Evolutionary conservation across 2,113 vertebrate species (phyloP).

Genomic region (Chionodraco myersi): DNA sequence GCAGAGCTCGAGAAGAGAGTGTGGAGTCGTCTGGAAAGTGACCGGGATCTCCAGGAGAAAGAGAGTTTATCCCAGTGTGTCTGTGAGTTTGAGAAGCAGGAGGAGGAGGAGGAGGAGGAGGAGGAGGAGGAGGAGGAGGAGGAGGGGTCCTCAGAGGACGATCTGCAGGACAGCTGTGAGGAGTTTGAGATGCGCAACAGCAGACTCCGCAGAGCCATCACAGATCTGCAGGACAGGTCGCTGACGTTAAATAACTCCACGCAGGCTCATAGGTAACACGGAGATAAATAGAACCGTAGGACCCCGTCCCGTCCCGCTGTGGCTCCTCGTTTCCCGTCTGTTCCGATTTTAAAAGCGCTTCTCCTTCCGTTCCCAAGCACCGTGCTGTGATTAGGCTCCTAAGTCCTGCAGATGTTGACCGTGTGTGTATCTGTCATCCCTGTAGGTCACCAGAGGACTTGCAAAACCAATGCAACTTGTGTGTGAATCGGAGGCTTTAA

Average conservation of each 20-base stretch:
- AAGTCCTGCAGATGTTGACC: slow-evolving; percentile 8
- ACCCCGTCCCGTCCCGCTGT: slow-evolving; percentile 43
- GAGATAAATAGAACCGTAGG: slow-evolving; percentile 35
- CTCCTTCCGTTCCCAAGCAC: background rate
- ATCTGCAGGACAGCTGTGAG: slow-evolving; percentile 53
- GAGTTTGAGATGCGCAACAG: slow-evolving; percentile 74
- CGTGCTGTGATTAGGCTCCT: background rate
- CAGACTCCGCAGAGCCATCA: slow-evolving; percentile 73
- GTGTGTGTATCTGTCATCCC: slow-evolving; percentile 24
- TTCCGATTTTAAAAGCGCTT: background rate
- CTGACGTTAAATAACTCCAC: slow-evolving; percentile 83
- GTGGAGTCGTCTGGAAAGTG: slow-evolving; percentile 65
- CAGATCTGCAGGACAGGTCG: slow-evolving; percentile 83
- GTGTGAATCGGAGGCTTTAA: background rate
- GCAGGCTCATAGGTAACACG: slow-evolving; percentile 89
- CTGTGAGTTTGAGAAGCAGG: too few relatives aligned
- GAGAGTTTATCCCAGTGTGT: too few relatives aligned
- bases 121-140: too few relatives aligned
- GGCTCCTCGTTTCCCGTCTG: slow-evolving; percentile 21
- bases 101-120: too few relatives aligned
- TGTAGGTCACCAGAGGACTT: slow-evolving; percentile 20
- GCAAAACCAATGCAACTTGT: too few relatives aligned
- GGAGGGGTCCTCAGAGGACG: slow-evolving; percentile 24
- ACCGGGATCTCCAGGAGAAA: slow-evolving; percentile 31
- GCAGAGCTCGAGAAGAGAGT: slow-evolving; percentile 53